These are phyloP conservation scores for Hypsibius dujardini DNA, from an alignment of 1,140 invertebrate species.

Conservation along the genomic window DNA sequence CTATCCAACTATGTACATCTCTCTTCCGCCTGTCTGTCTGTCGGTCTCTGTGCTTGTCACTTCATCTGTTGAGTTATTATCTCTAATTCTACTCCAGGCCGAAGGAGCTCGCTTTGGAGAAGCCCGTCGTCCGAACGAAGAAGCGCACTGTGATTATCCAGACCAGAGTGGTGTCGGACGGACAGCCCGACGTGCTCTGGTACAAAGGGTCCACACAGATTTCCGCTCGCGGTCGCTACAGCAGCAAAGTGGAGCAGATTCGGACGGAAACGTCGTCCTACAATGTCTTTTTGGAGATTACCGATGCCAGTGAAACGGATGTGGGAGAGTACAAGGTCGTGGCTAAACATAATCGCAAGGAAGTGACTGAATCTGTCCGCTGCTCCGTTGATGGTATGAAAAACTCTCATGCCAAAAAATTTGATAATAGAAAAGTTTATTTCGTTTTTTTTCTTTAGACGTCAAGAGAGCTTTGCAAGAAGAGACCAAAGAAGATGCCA, in stretches of 20 bases:
- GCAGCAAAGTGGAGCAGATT: background rate
- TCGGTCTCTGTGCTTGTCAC: background rate
- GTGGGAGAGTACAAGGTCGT: conserved; percentile 74
- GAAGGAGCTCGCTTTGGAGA: background rate
- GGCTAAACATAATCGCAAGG: conserved; percentile 78
- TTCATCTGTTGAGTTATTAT: background rate
- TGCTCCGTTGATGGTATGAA: conserved; percentile 34
- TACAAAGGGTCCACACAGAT: conserved; percentile 48
- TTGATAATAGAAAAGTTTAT: no score
- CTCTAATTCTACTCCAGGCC: background rate
- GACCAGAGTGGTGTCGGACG: conserved; percentile 67
- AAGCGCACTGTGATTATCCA: conserved; percentile 74
- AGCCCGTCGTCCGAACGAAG: background rate
- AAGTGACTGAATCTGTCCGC: conserved; percentile 68
- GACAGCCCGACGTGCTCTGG: conserved; percentile 70
- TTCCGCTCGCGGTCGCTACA: background rate
- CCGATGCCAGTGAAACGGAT: conserved; percentile 53
- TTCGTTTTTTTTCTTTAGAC: no score
- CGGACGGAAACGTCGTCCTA: background rate
- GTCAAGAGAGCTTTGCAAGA: conserved; percentile 21
- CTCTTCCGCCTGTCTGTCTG: no score
- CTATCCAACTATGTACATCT: no score
- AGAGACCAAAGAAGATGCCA: conserved; percentile 36
- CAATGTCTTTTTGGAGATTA: conserved; percentile 28
- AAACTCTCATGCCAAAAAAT: no score